Evolutionary conservation across 2,888 invertebrate genomes (phyloP).

Genomic region (Cephus spinipes): DNA sequence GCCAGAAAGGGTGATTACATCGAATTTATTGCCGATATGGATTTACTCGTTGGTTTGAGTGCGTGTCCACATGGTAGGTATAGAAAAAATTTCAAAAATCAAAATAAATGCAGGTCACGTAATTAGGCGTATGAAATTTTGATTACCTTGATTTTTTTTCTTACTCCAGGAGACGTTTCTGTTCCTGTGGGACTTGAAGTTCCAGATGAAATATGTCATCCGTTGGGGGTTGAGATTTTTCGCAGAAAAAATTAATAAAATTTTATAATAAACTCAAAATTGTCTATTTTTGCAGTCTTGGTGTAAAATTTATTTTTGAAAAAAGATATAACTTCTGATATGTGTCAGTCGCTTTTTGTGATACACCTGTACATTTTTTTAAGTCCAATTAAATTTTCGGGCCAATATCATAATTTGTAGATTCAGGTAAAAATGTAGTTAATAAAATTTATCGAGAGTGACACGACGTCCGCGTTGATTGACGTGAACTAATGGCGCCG

Average conservation of each 20-base stretch:
- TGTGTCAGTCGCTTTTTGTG: neutral
- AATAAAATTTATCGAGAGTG: neutral
- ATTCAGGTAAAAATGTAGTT: neutral
- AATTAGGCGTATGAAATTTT: no score
- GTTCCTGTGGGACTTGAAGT: constrained; percentile 63
- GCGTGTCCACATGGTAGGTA: constrained; percentile 62
- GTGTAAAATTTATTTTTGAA: neutral
- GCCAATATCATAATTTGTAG: neutral
- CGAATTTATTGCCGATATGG: constrained; percentile 69
- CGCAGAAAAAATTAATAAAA: constrained; percentile 29
- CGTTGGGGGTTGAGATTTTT: constrained; percentile 64
- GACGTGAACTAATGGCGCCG: neutral
- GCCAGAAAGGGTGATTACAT: constrained; percentile 67
- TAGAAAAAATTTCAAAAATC: neutral
- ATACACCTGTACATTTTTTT: neutral
- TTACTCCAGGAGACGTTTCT: constrained; percentile 63
- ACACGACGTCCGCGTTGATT: neutral
- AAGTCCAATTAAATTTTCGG: neutral
- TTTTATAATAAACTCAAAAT: neutral
- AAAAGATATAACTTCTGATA: neutral
- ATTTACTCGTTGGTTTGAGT: constrained; percentile 66
- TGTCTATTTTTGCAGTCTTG: no score
- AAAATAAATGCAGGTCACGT: no score
- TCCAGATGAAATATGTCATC: constrained; percentile 64
- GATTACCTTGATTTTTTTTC: constrained; percentile 8